A percentile compares a stretch with the other conserved stretches of the same genome.
phyloP scores from a whole-genome alignment of 2,797 vertebrate genomes.

The Melopsittacus undulatus region DNA sequence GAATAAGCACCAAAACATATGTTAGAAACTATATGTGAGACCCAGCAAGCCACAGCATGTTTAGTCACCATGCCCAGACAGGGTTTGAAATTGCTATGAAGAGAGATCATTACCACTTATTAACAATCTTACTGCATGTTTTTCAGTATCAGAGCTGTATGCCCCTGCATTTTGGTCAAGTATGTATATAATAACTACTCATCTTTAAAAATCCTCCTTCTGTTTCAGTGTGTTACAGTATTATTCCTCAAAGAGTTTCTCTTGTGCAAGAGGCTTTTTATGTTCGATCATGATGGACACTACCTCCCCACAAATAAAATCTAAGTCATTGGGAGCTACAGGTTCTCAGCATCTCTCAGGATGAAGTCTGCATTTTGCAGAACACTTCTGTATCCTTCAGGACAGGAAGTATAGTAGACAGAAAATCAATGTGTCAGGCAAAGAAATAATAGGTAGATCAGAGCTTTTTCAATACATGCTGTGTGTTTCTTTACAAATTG shows the following conservation, averaged over 20 bases:
- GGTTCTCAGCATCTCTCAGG: background rate
- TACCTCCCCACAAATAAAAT: background rate
- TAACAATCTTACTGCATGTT: background rate
- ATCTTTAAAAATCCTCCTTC: background rate
- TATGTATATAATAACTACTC: background rate
- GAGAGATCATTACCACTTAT: background rate
- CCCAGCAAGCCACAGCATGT: background rate
- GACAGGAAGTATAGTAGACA: background rate
- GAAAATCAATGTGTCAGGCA: slow-evolving; percentile 26
- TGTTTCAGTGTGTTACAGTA: background rate
- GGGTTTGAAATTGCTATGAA: background rate
- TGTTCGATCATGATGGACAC: background rate
- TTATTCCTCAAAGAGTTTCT: background rate
- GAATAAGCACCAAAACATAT: background rate
- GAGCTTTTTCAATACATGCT: background rate
- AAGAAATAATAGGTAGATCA: slow-evolving; percentile 11
- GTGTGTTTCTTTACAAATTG: slow-evolving; percentile 28
- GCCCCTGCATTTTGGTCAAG: background rate
- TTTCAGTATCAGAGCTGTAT: background rate
- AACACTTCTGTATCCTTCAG: background rate
- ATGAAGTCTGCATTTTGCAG: background rate
- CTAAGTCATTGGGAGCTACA: background rate
- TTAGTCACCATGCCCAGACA: background rate
- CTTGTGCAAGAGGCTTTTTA: background rate
- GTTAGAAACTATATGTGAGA: background rate